phyloP scores from a whole-genome alignment of 2,113 vertebrate genomes.

The Calypte anna region DNA sequence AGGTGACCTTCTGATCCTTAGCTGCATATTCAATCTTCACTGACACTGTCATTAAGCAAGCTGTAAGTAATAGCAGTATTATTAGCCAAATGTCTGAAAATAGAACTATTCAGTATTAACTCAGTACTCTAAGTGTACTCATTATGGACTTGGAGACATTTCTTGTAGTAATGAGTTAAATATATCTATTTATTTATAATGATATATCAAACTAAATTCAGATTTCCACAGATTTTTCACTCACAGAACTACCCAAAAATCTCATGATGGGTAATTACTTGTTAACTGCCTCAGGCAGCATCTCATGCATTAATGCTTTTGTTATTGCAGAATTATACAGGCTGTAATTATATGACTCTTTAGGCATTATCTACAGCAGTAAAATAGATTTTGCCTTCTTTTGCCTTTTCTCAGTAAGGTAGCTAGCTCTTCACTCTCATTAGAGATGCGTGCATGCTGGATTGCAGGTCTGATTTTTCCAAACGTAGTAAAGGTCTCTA shows the following conservation, averaged over 20 bases:
- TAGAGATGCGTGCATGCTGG: neutral
- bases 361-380: neutral
- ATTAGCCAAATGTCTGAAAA: neutral
- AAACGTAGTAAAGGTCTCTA: neutral
- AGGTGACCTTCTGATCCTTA: neutral
- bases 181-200: neutral
- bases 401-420: neutral
- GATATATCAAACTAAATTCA: neutral
- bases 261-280: neutral
- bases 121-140: neutral
- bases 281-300: neutral
- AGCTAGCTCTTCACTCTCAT: neutral
- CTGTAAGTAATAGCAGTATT: neutral
- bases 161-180: neutral
- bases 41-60: neutral
- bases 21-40: neutral
- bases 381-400: neutral
- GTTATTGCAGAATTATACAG: neutral
- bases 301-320: accelerated
- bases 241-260: neutral
- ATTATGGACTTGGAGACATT: neutral
- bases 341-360: neutral
- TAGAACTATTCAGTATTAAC: neutral
- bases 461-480: neutral
- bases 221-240: neutral